Evolutionary conservation across 2,888 invertebrate genomes (phyloP).

Genomic region (Autographa gamma): DNA sequence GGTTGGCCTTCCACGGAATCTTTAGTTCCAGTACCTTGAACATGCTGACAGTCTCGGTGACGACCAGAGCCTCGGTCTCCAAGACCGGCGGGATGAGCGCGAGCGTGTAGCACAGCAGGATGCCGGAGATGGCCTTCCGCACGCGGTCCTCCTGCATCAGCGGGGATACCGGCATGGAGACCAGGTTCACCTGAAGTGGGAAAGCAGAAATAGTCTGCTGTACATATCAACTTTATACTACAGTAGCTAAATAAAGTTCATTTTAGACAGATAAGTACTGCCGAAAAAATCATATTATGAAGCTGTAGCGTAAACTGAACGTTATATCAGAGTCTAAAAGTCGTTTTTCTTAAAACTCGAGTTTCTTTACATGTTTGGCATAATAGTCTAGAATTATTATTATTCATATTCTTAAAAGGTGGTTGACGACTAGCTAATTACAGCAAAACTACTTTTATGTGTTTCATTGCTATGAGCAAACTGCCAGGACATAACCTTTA

Average conservation of each 20-base stretch:
- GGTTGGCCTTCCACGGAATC: too few relatives aligned
- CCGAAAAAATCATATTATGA: too few relatives aligned
- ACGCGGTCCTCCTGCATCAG: conserved; percentile 76
- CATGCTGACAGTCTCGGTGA: conserved; percentile 69
- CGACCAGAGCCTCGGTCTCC: conserved; percentile 76
- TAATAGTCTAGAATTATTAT: too few relatives aligned
- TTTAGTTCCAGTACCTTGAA: conserved; percentile 69
- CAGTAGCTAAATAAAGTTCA: too few relatives aligned
- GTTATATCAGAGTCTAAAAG: too few relatives aligned
- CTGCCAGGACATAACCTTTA: neutral
- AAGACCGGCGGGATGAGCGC: conserved; percentile 79
- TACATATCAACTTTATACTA: too few relatives aligned
- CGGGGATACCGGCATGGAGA: conserved; percentile 81
- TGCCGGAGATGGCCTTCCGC: conserved; percentile 67
- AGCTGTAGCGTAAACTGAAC: too few relatives aligned
- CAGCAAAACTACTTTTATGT: neutral
- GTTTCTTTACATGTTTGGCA: too few relatives aligned
- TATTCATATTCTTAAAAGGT: too few relatives aligned
- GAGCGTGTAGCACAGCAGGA: conserved; percentile 78
- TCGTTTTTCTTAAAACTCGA: too few relatives aligned
- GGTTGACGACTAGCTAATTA: neutral
- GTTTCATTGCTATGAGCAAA: neutral
- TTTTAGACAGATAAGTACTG: too few relatives aligned
- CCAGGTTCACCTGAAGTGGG: conserved; percentile 75
- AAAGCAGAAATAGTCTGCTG: too few relatives aligned